phyloP scores from a whole-genome alignment of 2,797 vertebrate species.

The Anas bernieri region DNA sequence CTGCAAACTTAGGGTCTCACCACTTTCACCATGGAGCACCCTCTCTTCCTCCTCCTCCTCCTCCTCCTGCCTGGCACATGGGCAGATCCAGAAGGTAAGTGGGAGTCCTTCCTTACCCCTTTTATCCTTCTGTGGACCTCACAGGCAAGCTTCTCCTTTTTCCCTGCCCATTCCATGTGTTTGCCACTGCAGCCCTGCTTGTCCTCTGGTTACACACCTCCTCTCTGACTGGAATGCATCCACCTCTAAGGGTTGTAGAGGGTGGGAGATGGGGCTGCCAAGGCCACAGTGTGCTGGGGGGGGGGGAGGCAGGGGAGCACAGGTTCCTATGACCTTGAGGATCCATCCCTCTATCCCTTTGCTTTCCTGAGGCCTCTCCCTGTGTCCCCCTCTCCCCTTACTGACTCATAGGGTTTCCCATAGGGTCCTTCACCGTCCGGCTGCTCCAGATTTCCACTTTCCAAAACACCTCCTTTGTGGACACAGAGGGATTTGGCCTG shows the following conservation, averaged over 20 bases:
- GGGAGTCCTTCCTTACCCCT: background rate
- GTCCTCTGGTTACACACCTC: background rate
- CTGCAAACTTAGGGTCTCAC: fast-evolving
- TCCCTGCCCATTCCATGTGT: fast-evolving
- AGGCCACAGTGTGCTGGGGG: background rate
- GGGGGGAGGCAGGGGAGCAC: too few species aligned
- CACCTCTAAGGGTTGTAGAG: background rate
- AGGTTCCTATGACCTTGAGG: background rate
- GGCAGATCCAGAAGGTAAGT: constrained; percentile 28
- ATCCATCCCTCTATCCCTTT: background rate
- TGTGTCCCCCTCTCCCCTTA: background rate
- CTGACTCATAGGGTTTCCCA: background rate
- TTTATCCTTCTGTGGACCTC: background rate
- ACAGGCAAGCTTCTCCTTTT: background rate
- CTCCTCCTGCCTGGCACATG: background rate
- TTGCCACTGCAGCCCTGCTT: background rate
- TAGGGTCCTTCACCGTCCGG: background rate
- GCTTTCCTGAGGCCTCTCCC: background rate
- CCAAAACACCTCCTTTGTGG: background rate
- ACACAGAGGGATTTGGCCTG: background rate
- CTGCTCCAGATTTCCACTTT: constrained; percentile 27
- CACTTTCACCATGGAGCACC: background rate
- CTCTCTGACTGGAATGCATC: background rate
- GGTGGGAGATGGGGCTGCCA: background rate
- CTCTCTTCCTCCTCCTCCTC: background rate